These are phyloP conservation scores for Urosaurus nigricauda DNA, from an alignment of 2,797 vertebrate species.

Conservation along the genomic window DNA sequence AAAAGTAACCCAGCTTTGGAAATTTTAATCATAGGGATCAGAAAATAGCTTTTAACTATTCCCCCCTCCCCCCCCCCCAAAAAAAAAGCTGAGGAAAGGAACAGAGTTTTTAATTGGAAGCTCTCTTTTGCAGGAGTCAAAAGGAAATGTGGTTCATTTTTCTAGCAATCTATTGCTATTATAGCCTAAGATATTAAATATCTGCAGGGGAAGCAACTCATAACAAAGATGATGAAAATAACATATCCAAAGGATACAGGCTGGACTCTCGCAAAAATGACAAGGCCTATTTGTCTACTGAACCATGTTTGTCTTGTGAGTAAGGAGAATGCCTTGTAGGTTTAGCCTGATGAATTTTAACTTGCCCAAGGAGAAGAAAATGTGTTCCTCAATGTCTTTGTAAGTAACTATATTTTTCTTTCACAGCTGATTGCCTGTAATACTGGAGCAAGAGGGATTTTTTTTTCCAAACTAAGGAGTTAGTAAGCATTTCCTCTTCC, in stretches of 20 bases:
- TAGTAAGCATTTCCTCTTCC: background rate
- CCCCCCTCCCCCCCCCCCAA: too few species aligned
- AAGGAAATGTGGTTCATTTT: background rate
- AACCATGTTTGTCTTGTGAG: slow-evolving; percentile 52
- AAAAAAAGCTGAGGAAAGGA: background rate
- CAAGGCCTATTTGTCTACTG: slow-evolving; percentile 54
- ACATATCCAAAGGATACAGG: slow-evolving; percentile 45
- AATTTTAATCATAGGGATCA: background rate
- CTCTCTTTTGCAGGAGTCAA: too few species aligned
- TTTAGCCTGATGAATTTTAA: slow-evolving; percentile 55
- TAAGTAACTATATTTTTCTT: slow-evolving; percentile 12
- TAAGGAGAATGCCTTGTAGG: slow-evolving; percentile 59
- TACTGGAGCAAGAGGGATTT: background rate
- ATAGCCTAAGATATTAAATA: slow-evolving; percentile 28
- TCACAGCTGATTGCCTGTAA: background rate
- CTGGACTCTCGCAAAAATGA: slow-evolving; percentile 56
- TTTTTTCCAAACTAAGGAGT: background rate
- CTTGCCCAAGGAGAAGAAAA: slow-evolving; percentile 9
- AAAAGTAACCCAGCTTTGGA: background rate
- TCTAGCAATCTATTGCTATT: background rate
- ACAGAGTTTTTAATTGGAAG: background rate
- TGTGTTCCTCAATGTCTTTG: background rate
- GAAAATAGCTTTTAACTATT: background rate
- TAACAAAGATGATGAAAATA: background rate
- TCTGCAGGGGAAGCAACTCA: background rate